Evolutionary conservation across 2,797 vertebrate genomes (phyloP).

Genomic region (Xenopus petersii): DNA sequence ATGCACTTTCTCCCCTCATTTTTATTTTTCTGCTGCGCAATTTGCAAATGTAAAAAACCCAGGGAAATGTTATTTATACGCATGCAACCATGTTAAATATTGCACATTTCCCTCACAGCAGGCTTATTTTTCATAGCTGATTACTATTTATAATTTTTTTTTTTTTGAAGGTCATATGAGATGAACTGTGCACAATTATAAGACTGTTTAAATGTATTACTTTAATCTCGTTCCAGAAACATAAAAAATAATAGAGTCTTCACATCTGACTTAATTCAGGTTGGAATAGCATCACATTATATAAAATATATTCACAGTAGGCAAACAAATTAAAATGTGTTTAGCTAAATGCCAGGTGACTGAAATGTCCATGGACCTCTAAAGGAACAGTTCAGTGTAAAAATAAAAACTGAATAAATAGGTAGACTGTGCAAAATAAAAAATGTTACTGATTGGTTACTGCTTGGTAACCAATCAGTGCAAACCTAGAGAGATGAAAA

Average conservation of each 20-base stretch:
- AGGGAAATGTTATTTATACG: conserved; percentile 56
- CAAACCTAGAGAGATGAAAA: too few relatives aligned
- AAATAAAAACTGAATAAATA: too few relatives aligned
- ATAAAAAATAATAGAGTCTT: conserved; percentile 30
- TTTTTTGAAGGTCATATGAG: conserved; percentile 48
- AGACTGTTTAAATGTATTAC: conserved; percentile 36
- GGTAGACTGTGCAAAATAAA: too few relatives aligned
- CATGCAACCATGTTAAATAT: conserved; percentile 59
- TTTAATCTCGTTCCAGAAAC: conserved; percentile 21
- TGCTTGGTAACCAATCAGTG: too few relatives aligned
- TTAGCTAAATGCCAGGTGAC: too few relatives aligned
- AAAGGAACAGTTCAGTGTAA: too few relatives aligned
- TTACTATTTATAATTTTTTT: conserved; percentile 52
- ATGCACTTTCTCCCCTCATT: conserved; percentile 49
- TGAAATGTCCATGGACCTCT: too few relatives aligned
- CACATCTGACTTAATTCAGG: neutral
- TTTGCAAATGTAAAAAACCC: conserved; percentile 57
- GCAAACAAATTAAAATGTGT: too few relatives aligned
- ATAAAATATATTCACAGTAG: too few relatives aligned
- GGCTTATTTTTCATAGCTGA: conserved; percentile 59
- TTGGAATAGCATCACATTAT: too few relatives aligned
- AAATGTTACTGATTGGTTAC: too few relatives aligned
- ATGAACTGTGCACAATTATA: conserved; percentile 28
- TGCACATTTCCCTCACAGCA: conserved; percentile 55
- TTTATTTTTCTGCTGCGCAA: conserved; percentile 50